phyloP scores from a whole-genome alignment of 2,888 invertebrate genomes.

The Eupithecia inturbata region DNA sequence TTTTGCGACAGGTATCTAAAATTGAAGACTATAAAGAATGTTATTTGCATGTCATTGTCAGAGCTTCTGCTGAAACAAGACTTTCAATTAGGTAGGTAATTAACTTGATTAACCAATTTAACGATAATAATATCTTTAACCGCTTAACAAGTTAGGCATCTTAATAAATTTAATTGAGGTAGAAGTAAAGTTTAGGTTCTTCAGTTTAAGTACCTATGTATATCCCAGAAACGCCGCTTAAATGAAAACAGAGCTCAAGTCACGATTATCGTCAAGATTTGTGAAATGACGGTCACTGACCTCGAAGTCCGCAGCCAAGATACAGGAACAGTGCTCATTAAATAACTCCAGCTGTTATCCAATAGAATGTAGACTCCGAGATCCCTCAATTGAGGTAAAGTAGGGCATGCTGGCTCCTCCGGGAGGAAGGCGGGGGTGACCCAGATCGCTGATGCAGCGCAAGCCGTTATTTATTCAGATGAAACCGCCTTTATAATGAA shows the following conservation, averaged over 20 bases:
- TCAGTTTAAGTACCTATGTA: not conserved
- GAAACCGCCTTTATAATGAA: constrained; percentile 13
- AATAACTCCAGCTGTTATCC: not conserved
- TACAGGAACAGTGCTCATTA: not conserved
- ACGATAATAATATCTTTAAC: not conserved
- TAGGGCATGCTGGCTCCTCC: constrained; percentile 24
- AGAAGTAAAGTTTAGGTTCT: not conserved
- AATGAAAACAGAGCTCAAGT: not conserved
- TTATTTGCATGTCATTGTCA: no score
- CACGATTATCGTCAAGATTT: not conserved
- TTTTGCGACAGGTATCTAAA: no score
- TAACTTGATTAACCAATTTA: not conserved
- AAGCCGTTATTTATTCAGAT: constrained; percentile 28
- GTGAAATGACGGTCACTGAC: not conserved
- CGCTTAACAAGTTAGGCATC: not conserved
- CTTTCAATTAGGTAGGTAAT: no score
- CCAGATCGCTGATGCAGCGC: constrained; percentile 20
- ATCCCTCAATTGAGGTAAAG: constrained; percentile 10
- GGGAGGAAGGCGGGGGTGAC: constrained; percentile 21
- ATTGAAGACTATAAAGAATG: no score
- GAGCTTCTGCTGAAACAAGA: no score
- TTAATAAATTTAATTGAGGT: not conserved
- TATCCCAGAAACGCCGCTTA: not conserved
- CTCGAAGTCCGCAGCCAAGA: not conserved
- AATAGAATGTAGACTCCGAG: not conserved